phyloP scores from a whole-genome alignment of 2,888 invertebrate species.

The Lagria hirta region DNA sequence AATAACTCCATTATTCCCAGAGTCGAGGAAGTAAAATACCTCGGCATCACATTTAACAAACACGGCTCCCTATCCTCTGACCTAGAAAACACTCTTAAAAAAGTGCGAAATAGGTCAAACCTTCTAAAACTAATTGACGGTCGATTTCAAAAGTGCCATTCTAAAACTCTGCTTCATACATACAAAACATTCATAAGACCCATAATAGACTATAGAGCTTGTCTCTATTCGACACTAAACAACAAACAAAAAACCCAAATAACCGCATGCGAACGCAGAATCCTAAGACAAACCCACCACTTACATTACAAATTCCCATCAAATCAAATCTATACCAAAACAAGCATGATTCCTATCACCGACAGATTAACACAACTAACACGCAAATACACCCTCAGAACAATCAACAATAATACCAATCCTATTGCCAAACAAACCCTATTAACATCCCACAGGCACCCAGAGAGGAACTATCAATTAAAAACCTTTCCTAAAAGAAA shows the following conservation, averaged over 20 bases:
- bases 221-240: neutral
- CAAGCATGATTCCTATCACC: neutral
- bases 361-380: no score
- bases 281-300: neutral
- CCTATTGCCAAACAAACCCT: no score
- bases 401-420: no score
- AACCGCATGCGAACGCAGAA: neutral
- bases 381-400: no score
- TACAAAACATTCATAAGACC: slow-evolving; percentile 8
- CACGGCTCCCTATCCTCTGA: neutral
- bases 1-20: neutral
- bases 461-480: no score
- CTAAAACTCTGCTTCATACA: slow-evolving; percentile 1
- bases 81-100: neutral
- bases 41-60: slow-evolving; percentile 5
- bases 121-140: neutral
- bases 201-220: slow-evolving; percentile 7
- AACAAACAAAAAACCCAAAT: neutral
- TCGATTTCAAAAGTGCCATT: neutral
- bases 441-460: no score
- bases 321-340: neutral
- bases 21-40: neutral
- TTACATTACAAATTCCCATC: neutral
- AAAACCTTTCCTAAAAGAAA: no score
- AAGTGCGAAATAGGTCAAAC: neutral